A percentile compares a stretch with the other conserved stretches of the same genome.
These are phyloP conservation scores for Cheirogaleus major DNA, from an alignment of 2,797 vertebrate genomes.

Conservation along the genomic window DNA sequence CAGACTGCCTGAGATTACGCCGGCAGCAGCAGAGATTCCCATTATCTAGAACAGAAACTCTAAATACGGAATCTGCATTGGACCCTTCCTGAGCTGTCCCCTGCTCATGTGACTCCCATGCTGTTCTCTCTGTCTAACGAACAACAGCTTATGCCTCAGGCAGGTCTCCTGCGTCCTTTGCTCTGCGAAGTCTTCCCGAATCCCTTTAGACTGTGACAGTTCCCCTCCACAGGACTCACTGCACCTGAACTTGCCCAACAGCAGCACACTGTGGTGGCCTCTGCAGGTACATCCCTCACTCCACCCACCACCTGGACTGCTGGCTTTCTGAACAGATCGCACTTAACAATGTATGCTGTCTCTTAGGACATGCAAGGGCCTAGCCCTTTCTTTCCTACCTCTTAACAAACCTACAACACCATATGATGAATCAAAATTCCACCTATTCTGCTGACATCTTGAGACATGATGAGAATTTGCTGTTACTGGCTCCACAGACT, in stretches of 20 bases:
- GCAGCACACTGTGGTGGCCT: neutral
- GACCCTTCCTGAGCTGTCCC: neutral
- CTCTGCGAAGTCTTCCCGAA: neutral
- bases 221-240: neutral
- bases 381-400: neutral
- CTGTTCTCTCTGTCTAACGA: neutral
- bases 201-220: neutral
- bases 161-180: neutral
- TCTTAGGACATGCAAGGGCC: neutral
- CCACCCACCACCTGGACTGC: neutral
- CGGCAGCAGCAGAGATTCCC: neutral
- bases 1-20: neutral
- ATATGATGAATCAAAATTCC: neutral
- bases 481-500: fast-evolving
- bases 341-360: neutral
- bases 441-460: neutral
- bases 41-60: neutral
- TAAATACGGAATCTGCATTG: neutral
- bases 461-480: neutral
- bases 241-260: neutral
- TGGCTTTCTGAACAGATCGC: neutral
- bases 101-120: fast-evolving
- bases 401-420: neutral
- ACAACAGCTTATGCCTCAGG: no score
- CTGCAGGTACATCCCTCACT: neutral